Evolutionary conservation across 2,113 vertebrate species (phyloP).

Genomic region (Saguinus midas): DNA sequence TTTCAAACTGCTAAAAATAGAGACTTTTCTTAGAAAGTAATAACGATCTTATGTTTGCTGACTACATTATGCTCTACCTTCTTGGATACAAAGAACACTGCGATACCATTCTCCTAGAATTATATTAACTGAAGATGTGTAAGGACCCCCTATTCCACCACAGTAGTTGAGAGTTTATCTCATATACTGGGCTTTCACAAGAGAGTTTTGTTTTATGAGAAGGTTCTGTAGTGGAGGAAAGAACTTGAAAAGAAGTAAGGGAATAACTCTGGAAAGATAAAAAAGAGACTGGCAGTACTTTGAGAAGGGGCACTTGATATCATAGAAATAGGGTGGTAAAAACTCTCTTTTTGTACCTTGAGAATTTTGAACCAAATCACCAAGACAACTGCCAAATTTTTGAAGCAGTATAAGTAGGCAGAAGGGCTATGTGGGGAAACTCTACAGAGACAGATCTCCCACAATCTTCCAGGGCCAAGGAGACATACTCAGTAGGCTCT

Average conservation of each 20-base stretch:
- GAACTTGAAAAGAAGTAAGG: neutral
- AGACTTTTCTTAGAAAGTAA: neutral
- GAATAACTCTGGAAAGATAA: neutral
- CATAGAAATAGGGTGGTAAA: neutral
- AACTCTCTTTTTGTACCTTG: neutral
- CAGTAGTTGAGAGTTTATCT: neutral
- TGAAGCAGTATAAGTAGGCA: neutral
- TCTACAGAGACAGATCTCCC: neutral
- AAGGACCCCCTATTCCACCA: neutral
- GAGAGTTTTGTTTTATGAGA: constrained; percentile 29
- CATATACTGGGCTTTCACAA: neutral
- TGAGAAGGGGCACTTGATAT: neutral
- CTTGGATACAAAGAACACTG: neutral
- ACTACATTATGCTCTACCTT: neutral
- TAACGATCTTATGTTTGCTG: neutral
- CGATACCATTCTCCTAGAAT: constrained; percentile 28
- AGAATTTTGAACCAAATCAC: neutral
- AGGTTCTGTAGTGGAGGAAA: neutral
- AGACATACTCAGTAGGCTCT: neutral
- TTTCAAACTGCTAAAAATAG: constrained; percentile 1
- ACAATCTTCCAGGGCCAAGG: neutral
- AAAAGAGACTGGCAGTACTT: neutral
- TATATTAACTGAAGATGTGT: neutral
- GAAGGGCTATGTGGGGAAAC: neutral
- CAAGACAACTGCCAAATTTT: neutral